These are phyloP conservation scores for Danio choprae DNA, from an alignment of 2,797 vertebrate species.

Conservation along the genomic window DNA sequence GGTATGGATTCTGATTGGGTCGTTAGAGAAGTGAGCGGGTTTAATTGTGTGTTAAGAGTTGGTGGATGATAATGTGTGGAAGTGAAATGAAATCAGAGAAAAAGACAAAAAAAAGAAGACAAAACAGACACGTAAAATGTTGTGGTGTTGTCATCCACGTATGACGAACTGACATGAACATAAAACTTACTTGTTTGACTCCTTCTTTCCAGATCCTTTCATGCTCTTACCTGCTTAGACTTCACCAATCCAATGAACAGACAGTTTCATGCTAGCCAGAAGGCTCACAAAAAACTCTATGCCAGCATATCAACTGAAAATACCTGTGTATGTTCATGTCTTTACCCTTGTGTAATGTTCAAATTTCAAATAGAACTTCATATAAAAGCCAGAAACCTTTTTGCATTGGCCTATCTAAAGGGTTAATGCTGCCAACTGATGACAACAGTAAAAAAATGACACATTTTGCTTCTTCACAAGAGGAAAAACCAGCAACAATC, in stretches of 20 bases:
- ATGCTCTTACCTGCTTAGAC: not conserved
- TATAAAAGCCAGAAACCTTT: too few species aligned
- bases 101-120: constrained; percentile 86
- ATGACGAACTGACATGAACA: not conserved
- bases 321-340: too few species aligned
- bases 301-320: too few species aligned
- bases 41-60: constrained; percentile 57
- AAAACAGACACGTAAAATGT: constrained; percentile 75
- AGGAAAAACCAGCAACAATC: too few species aligned
- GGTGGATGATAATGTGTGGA: constrained; percentile 82
- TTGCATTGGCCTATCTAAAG: too few species aligned
- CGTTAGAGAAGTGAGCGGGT: constrained; percentile 35
- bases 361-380: too few species aligned
- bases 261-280: too few species aligned
- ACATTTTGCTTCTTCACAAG: too few species aligned
- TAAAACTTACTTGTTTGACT: constrained; percentile 49
- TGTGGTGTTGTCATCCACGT: not conserved
- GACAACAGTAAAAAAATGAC: too few species aligned
- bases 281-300: too few species aligned
- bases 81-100: constrained; percentile 77
- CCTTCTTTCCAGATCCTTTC: not conserved
- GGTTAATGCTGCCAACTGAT: too few species aligned
- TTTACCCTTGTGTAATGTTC: too few species aligned
- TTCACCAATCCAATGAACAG: not conserved
- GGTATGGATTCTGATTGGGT: constrained; percentile 91